phyloP scores from a whole-genome alignment of 2,113 vertebrate species.

The Tursiops truncatus region DNA sequence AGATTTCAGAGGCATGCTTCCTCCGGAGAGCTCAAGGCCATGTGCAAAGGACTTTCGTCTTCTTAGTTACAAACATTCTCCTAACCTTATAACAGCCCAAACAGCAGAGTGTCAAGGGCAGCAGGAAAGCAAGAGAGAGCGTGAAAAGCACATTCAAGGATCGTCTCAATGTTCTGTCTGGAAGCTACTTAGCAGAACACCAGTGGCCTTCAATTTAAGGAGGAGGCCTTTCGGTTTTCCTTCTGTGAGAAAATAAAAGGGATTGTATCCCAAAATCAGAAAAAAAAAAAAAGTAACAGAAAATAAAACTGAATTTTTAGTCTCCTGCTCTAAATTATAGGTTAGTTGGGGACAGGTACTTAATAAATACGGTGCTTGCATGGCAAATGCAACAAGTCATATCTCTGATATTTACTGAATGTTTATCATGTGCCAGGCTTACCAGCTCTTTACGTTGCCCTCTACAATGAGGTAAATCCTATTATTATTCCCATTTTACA shows the following conservation, averaged over 20 bases:
- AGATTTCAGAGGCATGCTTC: not conserved
- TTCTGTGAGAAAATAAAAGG: not conserved
- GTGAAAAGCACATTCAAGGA: not conserved
- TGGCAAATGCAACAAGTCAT: not conserved
- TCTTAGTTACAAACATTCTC: not conserved
- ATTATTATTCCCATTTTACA: not conserved
- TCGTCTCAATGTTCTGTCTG: fast-evolving
- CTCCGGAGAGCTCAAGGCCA: not conserved
- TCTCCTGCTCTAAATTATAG: not conserved
- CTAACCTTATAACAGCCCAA: not conserved
- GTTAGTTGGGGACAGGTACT: not conserved
- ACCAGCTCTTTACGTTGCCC: not conserved
- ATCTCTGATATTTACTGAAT: not conserved
- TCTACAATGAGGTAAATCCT: not conserved
- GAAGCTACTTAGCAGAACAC: not conserved
- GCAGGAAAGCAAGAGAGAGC: not conserved
- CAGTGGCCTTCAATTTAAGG: not conserved
- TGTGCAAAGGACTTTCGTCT: not conserved
- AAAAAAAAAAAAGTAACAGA: not conserved
- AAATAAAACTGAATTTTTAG: not conserved
- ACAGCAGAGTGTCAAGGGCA: not conserved
- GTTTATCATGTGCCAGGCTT: not conserved
- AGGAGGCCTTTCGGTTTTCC: not conserved
- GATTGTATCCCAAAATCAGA: not conserved
- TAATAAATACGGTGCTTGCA: not conserved